Evolutionary conservation across 2,888 invertebrate genomes (phyloP), one percentile per base, ranked within the genome.

Genomic region (Orchesellides sinensis): DNA sequence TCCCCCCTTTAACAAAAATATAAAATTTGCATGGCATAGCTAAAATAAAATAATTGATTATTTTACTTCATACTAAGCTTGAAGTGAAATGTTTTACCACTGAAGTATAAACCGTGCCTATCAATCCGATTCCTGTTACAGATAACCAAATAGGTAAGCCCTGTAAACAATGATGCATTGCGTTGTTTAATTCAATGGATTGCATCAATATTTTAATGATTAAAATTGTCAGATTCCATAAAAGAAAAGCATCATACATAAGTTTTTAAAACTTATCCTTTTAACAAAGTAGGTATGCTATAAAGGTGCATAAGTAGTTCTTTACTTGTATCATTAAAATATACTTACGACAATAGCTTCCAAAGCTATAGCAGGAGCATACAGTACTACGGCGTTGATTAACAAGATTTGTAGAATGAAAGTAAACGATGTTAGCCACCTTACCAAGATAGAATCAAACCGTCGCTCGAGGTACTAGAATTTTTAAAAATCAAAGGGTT

Each of bases 101-200:
- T 1, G 90, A 89, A 5, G 90, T 90, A 84, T 91, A 91, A 78
- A 90, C 88, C 2, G 90, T 90, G 78, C 90, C 86, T 70, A 85
- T 86, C 3, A 85, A 17, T 8, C 85, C 87, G 21, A 88, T 84
- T 2, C 80, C 84, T 29, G 89, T 32, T 17, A 91, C 89, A 21
- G 90, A 89, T 6, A 88, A 84, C 90, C 90, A 89, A 27, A 88
- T 88, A 2, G 89, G 88, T 4, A 81, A 54, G 14, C 66, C 73
- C 79, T 70, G 25, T 12, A 40, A 40, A 40, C 10, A 14, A 40
- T 40, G 40, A 40, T 8, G 40, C 14, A 40, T 40, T 5, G 40
- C n/a, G n/a, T n/a, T n/a, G n/a, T n/a, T n/a, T n/a, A n/a, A n/a
- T n/a, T n/a, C n/a, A n/a, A n/a, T n/a, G n/a, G n/a, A n/a, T n/a